Evolutionary conservation across 2,113 vertebrate genomes (phyloP).

Genomic region (Sebastes fasciatus): DNA sequence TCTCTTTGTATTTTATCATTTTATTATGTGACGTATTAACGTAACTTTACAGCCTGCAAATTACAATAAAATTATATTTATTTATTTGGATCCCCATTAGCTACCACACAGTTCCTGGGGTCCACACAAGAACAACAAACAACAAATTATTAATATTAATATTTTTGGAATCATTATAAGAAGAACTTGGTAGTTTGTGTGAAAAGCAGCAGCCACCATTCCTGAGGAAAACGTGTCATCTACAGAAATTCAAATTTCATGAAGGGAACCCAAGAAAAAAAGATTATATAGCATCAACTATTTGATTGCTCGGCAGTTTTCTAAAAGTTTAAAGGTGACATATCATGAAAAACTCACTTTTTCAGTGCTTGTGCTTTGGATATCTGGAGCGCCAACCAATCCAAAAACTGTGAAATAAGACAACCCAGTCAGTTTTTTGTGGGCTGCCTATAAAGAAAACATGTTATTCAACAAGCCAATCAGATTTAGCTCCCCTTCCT

Average conservation of each 20-base stretch:
- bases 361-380: no score
- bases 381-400: no score
- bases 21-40: not conserved
- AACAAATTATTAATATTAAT: not conserved
- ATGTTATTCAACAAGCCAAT: no score
- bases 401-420: no score
- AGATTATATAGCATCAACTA: not conserved
- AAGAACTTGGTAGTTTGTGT: not conserved
- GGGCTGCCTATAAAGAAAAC: no score
- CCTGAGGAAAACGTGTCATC: not conserved
- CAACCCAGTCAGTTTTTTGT: no score
- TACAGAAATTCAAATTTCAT: not conserved
- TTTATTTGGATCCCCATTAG: not conserved
- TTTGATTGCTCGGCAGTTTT: not conserved
- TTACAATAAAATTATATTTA: not conserved
- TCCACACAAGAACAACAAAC: not conserved
- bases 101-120: not conserved
- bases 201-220: not conserved
- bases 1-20: not conserved
- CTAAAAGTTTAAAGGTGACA: not conserved
- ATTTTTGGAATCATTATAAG: not conserved
- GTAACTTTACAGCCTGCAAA: not conserved
- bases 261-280: not conserved
- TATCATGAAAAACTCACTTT: no score
- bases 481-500: no score